A percentile compares a stretch with the other conserved stretches of the same genome.
Conservation (phyloP, 2,888 invertebrate species). For the Acleris sparsana region DNA sequence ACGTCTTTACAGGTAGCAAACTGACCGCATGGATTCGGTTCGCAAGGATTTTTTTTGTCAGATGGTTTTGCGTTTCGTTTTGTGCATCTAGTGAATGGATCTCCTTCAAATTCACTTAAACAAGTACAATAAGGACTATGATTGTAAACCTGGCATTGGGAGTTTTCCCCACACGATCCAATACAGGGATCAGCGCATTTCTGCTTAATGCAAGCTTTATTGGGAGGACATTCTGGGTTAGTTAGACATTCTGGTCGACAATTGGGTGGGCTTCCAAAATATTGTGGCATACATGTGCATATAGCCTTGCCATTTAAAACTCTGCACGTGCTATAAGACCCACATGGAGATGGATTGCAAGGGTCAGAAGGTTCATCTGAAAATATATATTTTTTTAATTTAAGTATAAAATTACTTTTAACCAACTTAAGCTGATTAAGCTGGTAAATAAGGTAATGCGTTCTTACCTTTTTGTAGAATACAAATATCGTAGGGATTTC, state of each 20-base stretch:
- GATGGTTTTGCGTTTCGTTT: constrained; percentile 82
- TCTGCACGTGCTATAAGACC: constrained; percentile 89
- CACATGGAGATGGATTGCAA: constrained; percentile 91
- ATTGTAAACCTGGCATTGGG: constrained; percentile 88
- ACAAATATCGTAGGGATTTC: constrained; percentile 86
- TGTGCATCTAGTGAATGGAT: constrained; percentile 86
- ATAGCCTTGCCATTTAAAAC: constrained; percentile 85
- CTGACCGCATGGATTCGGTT: constrained; percentile 88
- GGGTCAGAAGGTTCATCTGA: constrained; percentile 83
- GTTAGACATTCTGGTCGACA: constrained; percentile 92
- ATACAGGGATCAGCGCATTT: constrained; percentile 93
- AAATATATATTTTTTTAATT: too few relatives aligned
- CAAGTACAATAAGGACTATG: constrained; percentile 90
- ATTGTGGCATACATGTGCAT: constrained; percentile 87
- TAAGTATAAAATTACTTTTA: too few relatives aligned
- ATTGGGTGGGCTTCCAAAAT: constrained; percentile 88
- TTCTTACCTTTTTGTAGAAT: constrained; percentile 63
- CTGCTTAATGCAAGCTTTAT: constrained; percentile 89
- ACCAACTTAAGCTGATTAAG: not conserved
- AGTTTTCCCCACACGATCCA: constrained; percentile 87
- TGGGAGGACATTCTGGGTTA: constrained; percentile 90
- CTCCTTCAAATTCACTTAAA: constrained; percentile 87
- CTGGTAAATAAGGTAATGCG: not conserved
- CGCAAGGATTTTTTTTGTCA: constrained; percentile 70
- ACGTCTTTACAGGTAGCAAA: constrained; percentile 85